Conservation (phyloP, 1,140 invertebrate genomes). For the Pollicipes pollicipes region DNA sequence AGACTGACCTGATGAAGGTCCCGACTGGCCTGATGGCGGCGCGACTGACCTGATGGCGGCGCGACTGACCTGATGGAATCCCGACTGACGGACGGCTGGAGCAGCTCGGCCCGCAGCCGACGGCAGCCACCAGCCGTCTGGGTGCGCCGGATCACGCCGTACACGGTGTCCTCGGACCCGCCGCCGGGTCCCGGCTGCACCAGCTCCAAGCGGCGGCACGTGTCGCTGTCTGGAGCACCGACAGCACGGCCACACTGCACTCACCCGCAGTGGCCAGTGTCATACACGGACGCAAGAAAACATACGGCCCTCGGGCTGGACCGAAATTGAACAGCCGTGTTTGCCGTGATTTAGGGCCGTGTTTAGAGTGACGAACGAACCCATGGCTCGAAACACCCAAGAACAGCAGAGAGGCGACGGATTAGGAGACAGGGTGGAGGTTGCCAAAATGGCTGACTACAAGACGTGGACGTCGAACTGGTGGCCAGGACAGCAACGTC, state of each 20-base stretch:
- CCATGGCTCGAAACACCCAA: too few relatives aligned
- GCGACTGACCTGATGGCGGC: conserved; percentile 1
- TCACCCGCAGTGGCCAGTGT: too few relatives aligned
- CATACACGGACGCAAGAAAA: too few relatives aligned
- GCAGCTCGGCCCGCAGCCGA: conserved; percentile 52
- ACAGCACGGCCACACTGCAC: neutral
- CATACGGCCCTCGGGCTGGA: too few relatives aligned
- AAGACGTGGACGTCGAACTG: too few relatives aligned
- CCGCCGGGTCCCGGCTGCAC: conserved; percentile 45
- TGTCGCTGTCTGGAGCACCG: conserved; percentile 26
- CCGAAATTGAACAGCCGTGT: too few relatives aligned
- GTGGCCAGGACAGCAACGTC: too few relatives aligned
- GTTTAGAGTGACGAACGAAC: too few relatives aligned
- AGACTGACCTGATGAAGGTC: conserved; percentile 5
- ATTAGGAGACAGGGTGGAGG: too few relatives aligned
- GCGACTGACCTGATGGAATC: conserved; percentile 1
- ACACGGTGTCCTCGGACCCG: conserved; percentile 42
- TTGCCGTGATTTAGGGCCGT: too few relatives aligned
- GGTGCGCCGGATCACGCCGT: conserved; percentile 57
- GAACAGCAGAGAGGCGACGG: too few relatives aligned
- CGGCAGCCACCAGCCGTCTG: conserved; percentile 55
- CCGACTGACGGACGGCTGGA: conserved; percentile 50
- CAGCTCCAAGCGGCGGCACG: conserved; percentile 29
- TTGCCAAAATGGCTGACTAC: too few relatives aligned
- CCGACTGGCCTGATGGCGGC: neutral